Conservation (phyloP, 1,140 invertebrate genomes). For the Aphis craccivora region DNA sequence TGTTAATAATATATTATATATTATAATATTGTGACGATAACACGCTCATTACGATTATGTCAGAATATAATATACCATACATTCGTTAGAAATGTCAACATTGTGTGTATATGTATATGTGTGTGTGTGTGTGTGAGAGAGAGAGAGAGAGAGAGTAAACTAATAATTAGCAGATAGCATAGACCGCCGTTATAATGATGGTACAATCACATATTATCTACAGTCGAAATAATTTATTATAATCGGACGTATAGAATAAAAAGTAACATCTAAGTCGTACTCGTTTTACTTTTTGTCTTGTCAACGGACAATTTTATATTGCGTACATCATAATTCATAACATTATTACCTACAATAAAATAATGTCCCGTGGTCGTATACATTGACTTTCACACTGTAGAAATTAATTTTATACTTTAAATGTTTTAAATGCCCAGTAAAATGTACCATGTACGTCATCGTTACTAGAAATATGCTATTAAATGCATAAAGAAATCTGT, state of each 20-base stretch:
- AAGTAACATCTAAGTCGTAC: neutral
- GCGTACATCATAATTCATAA: neutral
- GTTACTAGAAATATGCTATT: neutral
- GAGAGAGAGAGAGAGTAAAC: no score
- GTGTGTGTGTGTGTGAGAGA: no score
- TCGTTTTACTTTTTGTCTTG: neutral
- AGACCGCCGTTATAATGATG: neutral
- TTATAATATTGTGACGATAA: neutral
- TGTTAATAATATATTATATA: neutral
- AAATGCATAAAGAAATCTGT: neutral
- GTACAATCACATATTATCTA: neutral
- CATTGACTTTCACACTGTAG: neutral
- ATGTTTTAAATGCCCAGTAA: neutral
- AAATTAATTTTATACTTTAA: no score
- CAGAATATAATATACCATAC: neutral
- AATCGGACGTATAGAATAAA: constrained; percentile 9
- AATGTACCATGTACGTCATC: neutral
- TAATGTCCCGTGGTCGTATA: neutral
- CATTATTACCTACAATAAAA: neutral
- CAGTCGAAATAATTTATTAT: neutral
- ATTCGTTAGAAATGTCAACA: neutral
- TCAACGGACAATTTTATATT: neutral
- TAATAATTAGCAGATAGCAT: neutral
- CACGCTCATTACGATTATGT: neutral
- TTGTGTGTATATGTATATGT: no score